Conservation (phyloP, 2,888 invertebrate species). For the Lucinisca nassula region DNA sequence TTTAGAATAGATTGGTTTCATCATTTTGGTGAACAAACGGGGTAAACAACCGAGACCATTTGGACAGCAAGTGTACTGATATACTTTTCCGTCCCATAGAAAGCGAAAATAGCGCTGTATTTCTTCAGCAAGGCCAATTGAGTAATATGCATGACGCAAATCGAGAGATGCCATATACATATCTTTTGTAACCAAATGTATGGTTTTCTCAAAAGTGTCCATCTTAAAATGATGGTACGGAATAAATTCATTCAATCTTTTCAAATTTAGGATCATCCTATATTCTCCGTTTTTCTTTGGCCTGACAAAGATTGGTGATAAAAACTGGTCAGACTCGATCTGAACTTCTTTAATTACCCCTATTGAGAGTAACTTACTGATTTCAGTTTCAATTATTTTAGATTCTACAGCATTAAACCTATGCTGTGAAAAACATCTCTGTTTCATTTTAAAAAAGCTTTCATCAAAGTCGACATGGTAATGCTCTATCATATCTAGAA, state of each 20-base stretch:
- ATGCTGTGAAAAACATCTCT: background rate
- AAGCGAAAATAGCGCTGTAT: constrained; percentile 46
- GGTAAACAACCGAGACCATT: background rate
- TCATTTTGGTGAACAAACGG: constrained; percentile 64
- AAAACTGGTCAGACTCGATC: background rate
- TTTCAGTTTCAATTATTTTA: too few relatives aligned
- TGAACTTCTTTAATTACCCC: too few relatives aligned
- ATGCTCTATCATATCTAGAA: constrained; percentile 22
- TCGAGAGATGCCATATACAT: constrained; percentile 68
- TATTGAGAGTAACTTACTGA: too few relatives aligned
- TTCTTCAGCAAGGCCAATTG: constrained; percentile 45
- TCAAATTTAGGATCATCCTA: constrained; percentile 50
- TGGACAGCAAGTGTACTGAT: constrained; percentile 57
- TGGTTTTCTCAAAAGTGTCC: too few relatives aligned
- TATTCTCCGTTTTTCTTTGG: constrained; percentile 41
- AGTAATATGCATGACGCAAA: constrained; percentile 65
- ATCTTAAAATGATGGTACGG: too few relatives aligned
- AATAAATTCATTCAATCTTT: constrained; percentile 49
- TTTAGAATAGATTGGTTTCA: constrained; percentile 65
- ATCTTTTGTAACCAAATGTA: too few relatives aligned
- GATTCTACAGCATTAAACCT: background rate
- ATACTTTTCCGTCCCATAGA: constrained; percentile 41
- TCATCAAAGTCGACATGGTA: constrained; percentile 18
- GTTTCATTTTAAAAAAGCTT: background rate
- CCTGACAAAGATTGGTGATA: constrained; percentile 54